Evolutionary conservation across 2,888 invertebrate genomes (phyloP).

Genomic region (Taenaris catops): DNA sequence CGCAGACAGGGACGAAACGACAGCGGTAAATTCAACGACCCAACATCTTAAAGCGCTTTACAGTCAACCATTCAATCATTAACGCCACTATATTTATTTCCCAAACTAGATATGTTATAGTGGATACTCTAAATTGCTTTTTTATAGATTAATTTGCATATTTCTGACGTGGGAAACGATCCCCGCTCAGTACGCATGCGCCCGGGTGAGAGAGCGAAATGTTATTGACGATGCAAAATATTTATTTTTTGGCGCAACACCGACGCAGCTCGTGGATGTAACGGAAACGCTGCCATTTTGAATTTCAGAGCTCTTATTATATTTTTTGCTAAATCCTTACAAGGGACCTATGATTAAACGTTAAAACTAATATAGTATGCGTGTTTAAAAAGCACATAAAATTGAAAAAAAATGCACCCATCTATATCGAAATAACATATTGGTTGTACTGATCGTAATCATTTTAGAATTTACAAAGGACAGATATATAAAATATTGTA

Average conservation of each 20-base stretch:
- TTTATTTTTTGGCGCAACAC: constrained; percentile 65
- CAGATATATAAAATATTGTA: too few species aligned
- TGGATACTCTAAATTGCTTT: constrained; percentile 53
- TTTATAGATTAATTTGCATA: constrained; percentile 77
- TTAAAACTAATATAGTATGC: too few species aligned
- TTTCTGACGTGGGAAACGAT: constrained; percentile 63
- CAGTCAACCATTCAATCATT: constrained; percentile 25
- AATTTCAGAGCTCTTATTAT: constrained; percentile 12
- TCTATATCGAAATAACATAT: too few species aligned
- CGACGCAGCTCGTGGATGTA: constrained; percentile 32
- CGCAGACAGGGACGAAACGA: constrained; percentile 52
- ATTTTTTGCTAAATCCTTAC: not conserved
- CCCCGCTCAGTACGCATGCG: constrained; percentile 57
- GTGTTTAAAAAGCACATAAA: too few species aligned
- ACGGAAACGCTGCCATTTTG: constrained; percentile 32
- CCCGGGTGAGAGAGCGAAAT: constrained; percentile 40
- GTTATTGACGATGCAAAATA: constrained; percentile 78
- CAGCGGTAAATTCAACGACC: not conserved
- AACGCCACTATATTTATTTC: constrained; percentile 23
- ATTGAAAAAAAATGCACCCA: too few species aligned
- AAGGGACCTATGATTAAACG: too few species aligned
- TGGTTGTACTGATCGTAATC: too few species aligned
- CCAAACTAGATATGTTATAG: constrained; percentile 40
- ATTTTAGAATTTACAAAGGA: too few species aligned
- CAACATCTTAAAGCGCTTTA: constrained; percentile 15